Conservation (phyloP, 1,140 invertebrate genomes). For the Halesus radiatus region DNA sequence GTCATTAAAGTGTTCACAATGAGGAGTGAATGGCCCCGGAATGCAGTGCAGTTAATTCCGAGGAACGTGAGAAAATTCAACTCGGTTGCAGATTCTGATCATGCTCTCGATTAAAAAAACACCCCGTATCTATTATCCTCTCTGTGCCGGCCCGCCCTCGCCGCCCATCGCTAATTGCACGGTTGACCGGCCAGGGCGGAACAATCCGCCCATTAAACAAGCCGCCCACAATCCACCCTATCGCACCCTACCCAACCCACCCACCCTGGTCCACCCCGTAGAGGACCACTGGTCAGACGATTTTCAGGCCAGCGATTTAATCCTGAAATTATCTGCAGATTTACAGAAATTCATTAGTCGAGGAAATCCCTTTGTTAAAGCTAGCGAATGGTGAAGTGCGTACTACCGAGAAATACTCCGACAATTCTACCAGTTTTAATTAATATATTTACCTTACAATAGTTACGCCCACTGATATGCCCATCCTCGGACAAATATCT, state of each 20-base stretch:
- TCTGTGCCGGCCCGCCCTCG: neutral
- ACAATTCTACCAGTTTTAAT: no score
- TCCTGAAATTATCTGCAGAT: conserved; percentile 12
- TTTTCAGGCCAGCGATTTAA: conserved; percentile 9
- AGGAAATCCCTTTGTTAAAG: conserved; percentile 1
- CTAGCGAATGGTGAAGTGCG: neutral
- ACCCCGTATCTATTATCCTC: conserved; percentile 2
- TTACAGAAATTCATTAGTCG: conserved; percentile 18
- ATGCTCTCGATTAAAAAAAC: neutral
- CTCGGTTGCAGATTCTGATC: conserved; percentile 1
- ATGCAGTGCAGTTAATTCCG: neutral
- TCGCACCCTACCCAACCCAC: neutral
- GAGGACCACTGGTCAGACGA: conserved; percentile 9
- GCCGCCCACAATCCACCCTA: neutral
- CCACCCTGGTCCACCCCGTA: neutral
- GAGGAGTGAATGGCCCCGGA: neutral
- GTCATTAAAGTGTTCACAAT: no score
- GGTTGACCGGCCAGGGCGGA: conserved; percentile 13
- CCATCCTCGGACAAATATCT: no score
- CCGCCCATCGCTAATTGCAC: conserved; percentile 20
- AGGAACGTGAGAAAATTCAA: neutral
- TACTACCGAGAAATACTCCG: no score
- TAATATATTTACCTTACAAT: no score
- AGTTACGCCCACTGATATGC: no score
- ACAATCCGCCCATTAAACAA: conserved; percentile 17